Evolutionary conservation across 2,113 vertebrate genomes (phyloP).

Genomic region (Dicentrarchus labrax): DNA sequence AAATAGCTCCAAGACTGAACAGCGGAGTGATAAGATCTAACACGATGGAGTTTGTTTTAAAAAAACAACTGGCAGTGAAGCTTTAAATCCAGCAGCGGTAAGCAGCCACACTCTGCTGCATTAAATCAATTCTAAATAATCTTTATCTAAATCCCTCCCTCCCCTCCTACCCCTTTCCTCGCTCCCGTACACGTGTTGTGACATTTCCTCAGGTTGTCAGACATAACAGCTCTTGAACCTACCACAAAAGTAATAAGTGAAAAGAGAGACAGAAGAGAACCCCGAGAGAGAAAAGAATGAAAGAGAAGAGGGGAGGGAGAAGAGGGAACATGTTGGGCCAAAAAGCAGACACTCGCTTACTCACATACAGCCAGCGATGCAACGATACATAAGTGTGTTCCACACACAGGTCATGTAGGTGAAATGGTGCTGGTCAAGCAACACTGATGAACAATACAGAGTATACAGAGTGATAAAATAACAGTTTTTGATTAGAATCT

Average conservation of each 20-base stretch:
- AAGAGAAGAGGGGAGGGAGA: neutral
- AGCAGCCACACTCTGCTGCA: conserved; percentile 10
- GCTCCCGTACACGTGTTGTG: neutral
- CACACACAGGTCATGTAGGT: too few species aligned
- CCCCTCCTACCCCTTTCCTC: neutral
- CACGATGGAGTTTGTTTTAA: neutral
- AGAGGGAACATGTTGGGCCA: neutral
- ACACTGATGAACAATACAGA: neutral
- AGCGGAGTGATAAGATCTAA: neutral
- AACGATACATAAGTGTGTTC: neutral
- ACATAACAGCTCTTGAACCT: neutral
- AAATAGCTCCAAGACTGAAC: neutral
- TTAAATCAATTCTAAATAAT: conserved; percentile 20
- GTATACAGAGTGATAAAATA: neutral
- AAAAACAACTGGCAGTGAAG: neutral
- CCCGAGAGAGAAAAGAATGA: neutral
- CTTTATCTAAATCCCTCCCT: neutral
- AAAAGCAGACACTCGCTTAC: neutral
- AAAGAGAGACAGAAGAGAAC: neutral
- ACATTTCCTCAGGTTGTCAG: conserved; percentile 28
- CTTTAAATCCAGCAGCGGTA: conserved; percentile 19
- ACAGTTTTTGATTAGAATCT: neutral
- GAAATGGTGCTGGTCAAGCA: neutral
- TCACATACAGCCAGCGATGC: neutral
- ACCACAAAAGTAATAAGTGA: conserved; percentile 21